These are phyloP conservation scores for Dysdera silvatica DNA, from an alignment of 1,140 invertebrate species.

Conservation along the genomic window DNA sequence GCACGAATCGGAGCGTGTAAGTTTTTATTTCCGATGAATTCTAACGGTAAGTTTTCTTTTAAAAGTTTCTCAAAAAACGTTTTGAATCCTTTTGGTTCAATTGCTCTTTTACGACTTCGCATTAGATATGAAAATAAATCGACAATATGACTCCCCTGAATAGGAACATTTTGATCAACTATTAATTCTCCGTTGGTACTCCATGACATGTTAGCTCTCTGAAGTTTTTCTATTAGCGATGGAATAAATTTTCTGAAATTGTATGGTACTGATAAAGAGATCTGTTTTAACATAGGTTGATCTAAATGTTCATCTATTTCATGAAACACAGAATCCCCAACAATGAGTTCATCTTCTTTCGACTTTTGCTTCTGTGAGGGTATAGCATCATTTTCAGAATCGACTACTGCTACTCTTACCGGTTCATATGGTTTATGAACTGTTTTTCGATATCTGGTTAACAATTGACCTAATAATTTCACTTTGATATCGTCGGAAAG, in stretches of 20 bases:
- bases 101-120: too few species aligned
- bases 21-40: not conserved
- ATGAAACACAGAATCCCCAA: too few species aligned
- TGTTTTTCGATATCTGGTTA: not conserved
- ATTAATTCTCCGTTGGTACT: too few species aligned
- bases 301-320: too few species aligned
- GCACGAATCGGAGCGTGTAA: not conserved
- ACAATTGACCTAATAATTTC: conserved; percentile 6
- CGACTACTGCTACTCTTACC: not conserved
- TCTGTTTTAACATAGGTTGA: too few species aligned
- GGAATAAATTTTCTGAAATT: conserved; percentile 2
- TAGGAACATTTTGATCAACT: too few species aligned
- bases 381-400: not conserved
- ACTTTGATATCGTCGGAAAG: conserved; percentile 4
- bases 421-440: not conserved
- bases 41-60: not conserved
- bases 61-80: too few species aligned
- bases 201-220: too few species aligned
- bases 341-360: not conserved
- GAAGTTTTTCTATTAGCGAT: conserved; percentile 8
- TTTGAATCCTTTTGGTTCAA: too few species aligned
- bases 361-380: not conserved
- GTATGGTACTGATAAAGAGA: not conserved
- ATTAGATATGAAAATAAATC: too few species aligned
- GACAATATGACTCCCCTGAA: too few species aligned